Conservation (phyloP, 2,888 invertebrate species). For the Cybosia mesomella region DNA sequence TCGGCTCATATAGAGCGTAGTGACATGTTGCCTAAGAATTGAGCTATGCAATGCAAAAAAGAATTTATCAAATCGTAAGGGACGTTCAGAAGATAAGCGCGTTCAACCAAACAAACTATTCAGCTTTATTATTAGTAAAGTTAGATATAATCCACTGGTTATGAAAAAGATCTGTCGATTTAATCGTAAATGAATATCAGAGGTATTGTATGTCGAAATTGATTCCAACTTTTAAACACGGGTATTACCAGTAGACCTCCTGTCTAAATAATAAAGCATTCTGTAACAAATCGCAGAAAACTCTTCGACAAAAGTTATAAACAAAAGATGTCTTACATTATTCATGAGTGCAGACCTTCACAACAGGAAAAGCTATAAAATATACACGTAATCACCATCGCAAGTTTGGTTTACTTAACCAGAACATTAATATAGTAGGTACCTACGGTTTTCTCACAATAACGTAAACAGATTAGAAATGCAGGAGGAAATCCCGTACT, state of each 20-base stretch:
- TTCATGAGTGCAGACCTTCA: slow-evolving; percentile 21
- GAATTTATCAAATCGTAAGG: too few species aligned
- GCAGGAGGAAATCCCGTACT: not conserved
- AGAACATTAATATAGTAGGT: slow-evolving; percentile 3
- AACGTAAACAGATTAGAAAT: not conserved
- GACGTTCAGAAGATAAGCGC: too few species aligned
- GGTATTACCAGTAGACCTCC: slow-evolving; percentile 1
- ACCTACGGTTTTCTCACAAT: slow-evolving; percentile 19
- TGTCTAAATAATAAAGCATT: slow-evolving; percentile 23
- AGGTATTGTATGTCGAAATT: not conserved
- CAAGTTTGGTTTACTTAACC: slow-evolving; percentile 24
- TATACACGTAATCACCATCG: slow-evolving; percentile 40
- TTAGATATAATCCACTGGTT: too few species aligned
- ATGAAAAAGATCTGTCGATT: not conserved
- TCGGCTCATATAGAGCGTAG: too few species aligned
- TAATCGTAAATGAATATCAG: not conserved
- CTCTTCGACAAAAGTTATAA: slow-evolving; percentile 17
- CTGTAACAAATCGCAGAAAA: slow-evolving; percentile 18
- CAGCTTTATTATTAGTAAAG: too few species aligned
- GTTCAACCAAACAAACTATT: too few species aligned
- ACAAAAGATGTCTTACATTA: slow-evolving; percentile 30
- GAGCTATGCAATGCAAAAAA: too few species aligned
- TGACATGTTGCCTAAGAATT: too few species aligned
- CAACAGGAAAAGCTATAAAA: slow-evolving; percentile 34
- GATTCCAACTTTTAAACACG: slow-evolving; percentile 5